Evolutionary conservation across 2,797 vertebrate genomes (phyloP).

Genomic region (Mormyrops attenuatus): DNA sequence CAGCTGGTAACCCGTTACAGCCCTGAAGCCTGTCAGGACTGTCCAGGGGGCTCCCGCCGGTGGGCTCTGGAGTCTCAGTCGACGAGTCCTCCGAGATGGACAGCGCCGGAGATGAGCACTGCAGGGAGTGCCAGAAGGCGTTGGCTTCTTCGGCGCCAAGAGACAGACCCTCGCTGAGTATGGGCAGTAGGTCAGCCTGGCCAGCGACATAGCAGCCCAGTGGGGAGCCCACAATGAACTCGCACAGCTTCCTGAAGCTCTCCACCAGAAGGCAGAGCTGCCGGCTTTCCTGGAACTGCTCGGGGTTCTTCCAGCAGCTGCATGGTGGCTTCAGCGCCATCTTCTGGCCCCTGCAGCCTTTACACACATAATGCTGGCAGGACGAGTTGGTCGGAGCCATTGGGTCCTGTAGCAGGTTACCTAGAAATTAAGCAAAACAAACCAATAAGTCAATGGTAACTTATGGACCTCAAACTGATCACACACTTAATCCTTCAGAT

Average conservation of each 20-base stretch:
- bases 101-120: slow-evolving; percentile 62
- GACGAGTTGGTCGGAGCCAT: slow-evolving; percentile 94
- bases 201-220: slow-evolving; percentile 85
- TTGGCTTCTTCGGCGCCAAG: slow-evolving; percentile 67
- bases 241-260: slow-evolving; percentile 94
- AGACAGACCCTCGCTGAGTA: slow-evolving; percentile 85
- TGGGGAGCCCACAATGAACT: slow-evolving; percentile 89
- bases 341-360: slow-evolving; percentile 92
- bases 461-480: not conserved
- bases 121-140: slow-evolving; percentile 56
- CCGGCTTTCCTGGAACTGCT: slow-evolving; percentile 91
- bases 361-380: slow-evolving; percentile 98
- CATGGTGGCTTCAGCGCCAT: slow-evolving; percentile 99
- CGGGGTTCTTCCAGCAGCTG: slow-evolving; percentile 99
- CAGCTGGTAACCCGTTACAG: slow-evolving; percentile 79
- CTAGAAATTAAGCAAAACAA: slow-evolving; percentile 49
- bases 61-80: slow-evolving; percentile 57
- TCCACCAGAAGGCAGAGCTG: slow-evolving; percentile 91
- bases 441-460: slow-evolving; percentile 13
- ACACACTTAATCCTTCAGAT: not conserved
- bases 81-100: slow-evolving; percentile 65
- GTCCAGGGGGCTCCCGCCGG: slow-evolving; percentile 54
- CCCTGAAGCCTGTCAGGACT: slow-evolving; percentile 81
- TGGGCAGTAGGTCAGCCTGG: slow-evolving; percentile 85
- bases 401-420: slow-evolving; percentile 92